A percentile compares a stretch with the other conserved stretches of the same genome.
Conservation (phyloP, 2,113 vertebrate genomes). For the Amblyopsis rosae region DNA sequence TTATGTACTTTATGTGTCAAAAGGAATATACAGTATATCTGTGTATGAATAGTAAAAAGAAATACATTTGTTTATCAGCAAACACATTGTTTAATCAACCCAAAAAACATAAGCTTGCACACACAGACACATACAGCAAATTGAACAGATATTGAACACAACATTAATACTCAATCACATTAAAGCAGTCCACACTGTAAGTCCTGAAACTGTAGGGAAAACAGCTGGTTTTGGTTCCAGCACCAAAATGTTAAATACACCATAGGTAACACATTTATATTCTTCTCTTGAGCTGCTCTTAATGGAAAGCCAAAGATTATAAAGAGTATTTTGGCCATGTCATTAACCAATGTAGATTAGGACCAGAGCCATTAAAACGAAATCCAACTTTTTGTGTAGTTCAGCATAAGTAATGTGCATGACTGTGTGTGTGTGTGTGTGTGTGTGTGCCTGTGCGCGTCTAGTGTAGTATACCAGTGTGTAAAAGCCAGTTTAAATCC, state of each 20-base stretch:
- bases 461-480: no score
- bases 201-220: not conserved
- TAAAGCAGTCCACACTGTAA: slow-evolving; percentile 1
- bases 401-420: not conserved
- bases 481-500: no score
- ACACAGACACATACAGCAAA: slow-evolving; percentile 4
- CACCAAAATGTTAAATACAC: slow-evolving; percentile 9
- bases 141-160: not conserved
- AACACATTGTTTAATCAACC: slow-evolving; percentile 37
- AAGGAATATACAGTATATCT: not conserved
- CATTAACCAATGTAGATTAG: not conserved
- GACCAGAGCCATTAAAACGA: slow-evolving; percentile 10
- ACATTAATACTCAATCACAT: not conserved
- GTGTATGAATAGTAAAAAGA: slow-evolving; percentile 20
- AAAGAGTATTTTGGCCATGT: not conserved
- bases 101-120: not conserved
- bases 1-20: slow-evolving; percentile 19
- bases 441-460: slow-evolving; percentile 3
- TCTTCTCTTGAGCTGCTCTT: slow-evolving; percentile 21
- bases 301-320: not conserved
- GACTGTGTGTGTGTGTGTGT: slow-evolving; percentile 1
- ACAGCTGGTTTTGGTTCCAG: no score
- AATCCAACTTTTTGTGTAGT: not conserved
- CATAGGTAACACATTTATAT: no score
- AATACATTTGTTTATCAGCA: slow-evolving; percentile 30